Evolutionary conservation across 2,888 invertebrate species (phyloP).

Genomic region (Acholoe squamosa): DNA sequence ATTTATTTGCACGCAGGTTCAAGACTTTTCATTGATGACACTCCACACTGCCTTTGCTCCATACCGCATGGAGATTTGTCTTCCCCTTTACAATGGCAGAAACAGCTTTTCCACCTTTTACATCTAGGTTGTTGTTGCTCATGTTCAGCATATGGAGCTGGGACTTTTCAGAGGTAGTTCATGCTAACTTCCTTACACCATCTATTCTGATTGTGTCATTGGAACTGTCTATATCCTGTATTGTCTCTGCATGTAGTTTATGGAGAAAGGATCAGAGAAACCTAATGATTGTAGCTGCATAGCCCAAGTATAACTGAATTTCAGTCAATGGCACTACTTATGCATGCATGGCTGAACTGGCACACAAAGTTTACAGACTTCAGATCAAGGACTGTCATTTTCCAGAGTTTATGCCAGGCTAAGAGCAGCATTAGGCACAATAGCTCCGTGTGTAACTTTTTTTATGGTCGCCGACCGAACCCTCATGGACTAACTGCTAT

Average conservation of each 20-base stretch:
- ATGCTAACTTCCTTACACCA: background rate
- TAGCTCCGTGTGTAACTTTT: background rate
- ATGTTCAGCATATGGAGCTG: background rate
- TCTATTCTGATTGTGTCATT: background rate
- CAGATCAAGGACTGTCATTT: background rate
- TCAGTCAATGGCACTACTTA: background rate
- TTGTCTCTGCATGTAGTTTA: background rate
- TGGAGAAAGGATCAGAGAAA: background rate
- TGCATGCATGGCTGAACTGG: too few species aligned
- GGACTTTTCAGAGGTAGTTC: background rate
- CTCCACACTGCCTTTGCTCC: background rate
- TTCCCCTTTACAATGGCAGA: background rate
- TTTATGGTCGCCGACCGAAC: background rate
- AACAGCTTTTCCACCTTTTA: background rate
- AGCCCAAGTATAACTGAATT: background rate
- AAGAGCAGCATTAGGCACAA: background rate
- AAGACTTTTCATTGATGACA: background rate
- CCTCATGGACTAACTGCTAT: background rate
- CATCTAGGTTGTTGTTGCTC: background rate
- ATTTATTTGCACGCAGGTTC: too few species aligned
- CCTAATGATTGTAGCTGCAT: background rate
- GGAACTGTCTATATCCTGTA: background rate
- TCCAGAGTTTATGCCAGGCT: background rate
- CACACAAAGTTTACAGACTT: background rate
- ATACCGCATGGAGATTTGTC: background rate